Evolutionary conservation across 2,113 vertebrate species (phyloP).

Genomic region (Phoxinus phoxinus): DNA sequence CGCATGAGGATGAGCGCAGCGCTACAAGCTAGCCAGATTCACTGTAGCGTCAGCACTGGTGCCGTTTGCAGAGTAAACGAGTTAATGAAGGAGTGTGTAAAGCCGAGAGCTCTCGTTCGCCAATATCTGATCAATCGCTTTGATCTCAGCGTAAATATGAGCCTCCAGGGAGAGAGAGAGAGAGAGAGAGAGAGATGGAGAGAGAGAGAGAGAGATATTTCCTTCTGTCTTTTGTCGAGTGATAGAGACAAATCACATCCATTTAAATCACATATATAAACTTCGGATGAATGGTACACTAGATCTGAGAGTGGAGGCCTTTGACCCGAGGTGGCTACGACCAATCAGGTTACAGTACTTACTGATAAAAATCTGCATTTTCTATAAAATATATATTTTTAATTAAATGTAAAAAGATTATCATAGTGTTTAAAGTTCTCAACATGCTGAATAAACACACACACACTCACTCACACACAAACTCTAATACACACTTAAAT

Average conservation of each 20-base stretch:
- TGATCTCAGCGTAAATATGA: conserved; percentile 31
- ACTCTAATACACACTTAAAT: no score
- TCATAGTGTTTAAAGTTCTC: not conserved
- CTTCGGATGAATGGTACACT: no score
- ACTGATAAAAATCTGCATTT: no score
- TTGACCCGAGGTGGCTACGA: not conserved
- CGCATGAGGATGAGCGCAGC: no score
- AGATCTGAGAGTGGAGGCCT: not conserved
- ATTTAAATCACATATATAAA: no score
- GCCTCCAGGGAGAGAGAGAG: not conserved
- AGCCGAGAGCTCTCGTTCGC: conserved; percentile 43
- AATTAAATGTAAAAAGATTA: no score
- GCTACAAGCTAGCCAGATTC: not conserved
- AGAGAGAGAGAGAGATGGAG: not conserved
- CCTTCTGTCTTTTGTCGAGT: not conserved
- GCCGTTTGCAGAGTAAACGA: conserved; percentile 9
- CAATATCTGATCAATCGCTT: conserved; percentile 63
- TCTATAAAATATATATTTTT: no score
- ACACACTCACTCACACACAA: no score
- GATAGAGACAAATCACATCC: not conserved
- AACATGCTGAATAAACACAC: no score
- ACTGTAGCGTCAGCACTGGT: not conserved
- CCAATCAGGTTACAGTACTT: no score
- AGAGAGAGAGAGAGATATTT: not conserved
- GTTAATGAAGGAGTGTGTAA: conserved; percentile 43